Conservation (phyloP, 2,113 vertebrate species). For the Albula goreensis region DNA sequence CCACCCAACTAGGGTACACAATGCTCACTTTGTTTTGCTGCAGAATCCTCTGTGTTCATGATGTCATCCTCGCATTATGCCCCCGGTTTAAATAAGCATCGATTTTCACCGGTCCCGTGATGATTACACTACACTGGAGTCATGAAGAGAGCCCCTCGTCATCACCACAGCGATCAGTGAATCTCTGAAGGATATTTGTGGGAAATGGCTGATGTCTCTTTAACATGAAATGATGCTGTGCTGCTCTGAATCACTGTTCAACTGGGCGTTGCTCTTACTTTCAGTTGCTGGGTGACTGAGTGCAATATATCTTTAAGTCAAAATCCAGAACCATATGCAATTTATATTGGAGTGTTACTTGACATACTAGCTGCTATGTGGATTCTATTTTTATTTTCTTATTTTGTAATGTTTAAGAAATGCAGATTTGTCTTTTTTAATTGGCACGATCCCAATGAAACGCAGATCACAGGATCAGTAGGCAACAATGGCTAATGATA, state of each 20-base stretch:
- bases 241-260: background rate
- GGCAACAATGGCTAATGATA: too few species aligned
- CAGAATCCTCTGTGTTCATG: conserved; percentile 28
- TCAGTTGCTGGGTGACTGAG: too few species aligned
- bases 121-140: conserved; percentile 9
- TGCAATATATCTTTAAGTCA: background rate
- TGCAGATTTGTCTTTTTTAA: too few species aligned
- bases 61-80: conserved; percentile 33
- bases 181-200: background rate
- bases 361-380: too few species aligned
- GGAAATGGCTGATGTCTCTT: conserved; percentile 24
- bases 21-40: conserved; percentile 20
- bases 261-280: too few species aligned
- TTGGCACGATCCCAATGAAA: too few species aligned
- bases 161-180: background rate
- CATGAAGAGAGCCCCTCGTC: conserved; percentile 1
- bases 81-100: conserved; percentile 28
- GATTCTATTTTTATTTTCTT: background rate
- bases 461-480: too few species aligned
- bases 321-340: background rate
- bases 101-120: conserved; percentile 25
- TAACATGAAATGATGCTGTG: background rate
- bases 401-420: too few species aligned
- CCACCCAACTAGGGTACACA: background rate
- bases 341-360: too few species aligned